Percentiles rank a stretch among this genome's conserved stretches.
Evolutionary conservation across 2,113 vertebrate genomes (phyloP).

Genomic region (Callithrix jacchus): DNA sequence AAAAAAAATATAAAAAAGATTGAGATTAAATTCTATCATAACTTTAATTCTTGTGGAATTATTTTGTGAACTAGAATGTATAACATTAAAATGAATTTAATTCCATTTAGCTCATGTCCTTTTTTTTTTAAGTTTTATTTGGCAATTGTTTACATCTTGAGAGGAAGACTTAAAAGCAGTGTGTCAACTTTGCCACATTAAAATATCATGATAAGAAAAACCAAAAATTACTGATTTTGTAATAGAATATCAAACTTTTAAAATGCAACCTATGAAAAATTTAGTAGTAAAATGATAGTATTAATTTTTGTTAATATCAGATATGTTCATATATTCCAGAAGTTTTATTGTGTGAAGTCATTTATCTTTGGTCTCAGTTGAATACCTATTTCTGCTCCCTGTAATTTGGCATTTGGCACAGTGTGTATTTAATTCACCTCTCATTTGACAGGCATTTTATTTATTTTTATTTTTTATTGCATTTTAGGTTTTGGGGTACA

Average conservation of each 20-base stretch:
- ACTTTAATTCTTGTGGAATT: neutral
- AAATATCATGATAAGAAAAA: neutral
- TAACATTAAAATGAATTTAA: neutral
- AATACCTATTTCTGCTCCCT: neutral
- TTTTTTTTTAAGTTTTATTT: neutral
- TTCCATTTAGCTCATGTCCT: neutral
- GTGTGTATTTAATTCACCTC: neutral
- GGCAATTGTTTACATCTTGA: neutral
- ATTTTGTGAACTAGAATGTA: neutral
- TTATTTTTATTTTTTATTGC: too few relatives aligned
- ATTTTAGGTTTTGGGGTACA: too few relatives aligned
- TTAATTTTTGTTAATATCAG: neutral
- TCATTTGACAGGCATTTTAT: neutral
- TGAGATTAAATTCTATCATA: neutral
- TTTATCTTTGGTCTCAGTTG: neutral
- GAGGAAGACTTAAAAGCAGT: neutral
- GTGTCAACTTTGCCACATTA: neutral
- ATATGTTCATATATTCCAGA: neutral
- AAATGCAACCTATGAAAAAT: neutral
- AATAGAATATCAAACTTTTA: neutral
- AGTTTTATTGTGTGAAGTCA: neutral
- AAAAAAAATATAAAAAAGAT: neutral
- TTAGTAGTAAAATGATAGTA: neutral
- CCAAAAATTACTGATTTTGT: neutral
- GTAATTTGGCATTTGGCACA: slow-evolving; percentile 1